These are phyloP conservation scores for Chironex yamaguchii DNA, from an alignment of 30 jellyfish, hydroid and myxozoan species.

Conservation along the genomic window DNA sequence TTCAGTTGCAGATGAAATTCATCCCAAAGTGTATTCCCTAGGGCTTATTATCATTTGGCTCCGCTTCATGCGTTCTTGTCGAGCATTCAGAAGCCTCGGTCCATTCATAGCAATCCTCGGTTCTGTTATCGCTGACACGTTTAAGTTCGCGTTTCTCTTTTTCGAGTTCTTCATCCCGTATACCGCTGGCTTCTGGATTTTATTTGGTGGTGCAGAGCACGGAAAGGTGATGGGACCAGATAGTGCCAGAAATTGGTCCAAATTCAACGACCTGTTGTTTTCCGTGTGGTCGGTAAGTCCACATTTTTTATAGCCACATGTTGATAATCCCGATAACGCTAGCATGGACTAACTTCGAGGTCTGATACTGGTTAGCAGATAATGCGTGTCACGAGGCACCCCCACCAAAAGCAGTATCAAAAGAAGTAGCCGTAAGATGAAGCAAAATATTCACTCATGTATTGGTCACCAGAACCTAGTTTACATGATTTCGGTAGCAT, in stretches of 20 bases:
- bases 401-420: too few relatives aligned
- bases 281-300: slow-evolving; percentile 95
- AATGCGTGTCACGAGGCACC: too few relatives aligned
- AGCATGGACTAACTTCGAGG: too few relatives aligned
- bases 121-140: slow-evolving; percentile 94
- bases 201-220: slow-evolving; percentile 92
- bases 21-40: slow-evolving; percentile 85
- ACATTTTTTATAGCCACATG: too few relatives aligned
- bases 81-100: slow-evolving; percentile 97
- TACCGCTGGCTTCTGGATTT: slow-evolving; percentile 98
- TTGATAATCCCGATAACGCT: too few relatives aligned
- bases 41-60: slow-evolving; percentile 97
- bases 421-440: too few relatives aligned
- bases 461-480: too few relatives aligned
- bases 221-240: slow-evolving; percentile 82
- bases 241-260: slow-evolving; percentile 73
- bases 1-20: slow-evolving; percentile 81
- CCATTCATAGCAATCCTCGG: slow-evolving; percentile 98
- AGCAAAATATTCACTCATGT: too few relatives aligned
- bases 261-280: slow-evolving; percentile 87
- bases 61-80: slow-evolving; percentile 97
- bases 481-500: too few relatives aligned
- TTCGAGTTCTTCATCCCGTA: slow-evolving; percentile 99
- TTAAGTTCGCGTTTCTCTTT: slow-evolving; percentile 96
- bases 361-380: too few relatives aligned